phyloP scores from a whole-genome alignment of 2,797 vertebrate genomes.

The Notamacropus eugenii region DNA sequence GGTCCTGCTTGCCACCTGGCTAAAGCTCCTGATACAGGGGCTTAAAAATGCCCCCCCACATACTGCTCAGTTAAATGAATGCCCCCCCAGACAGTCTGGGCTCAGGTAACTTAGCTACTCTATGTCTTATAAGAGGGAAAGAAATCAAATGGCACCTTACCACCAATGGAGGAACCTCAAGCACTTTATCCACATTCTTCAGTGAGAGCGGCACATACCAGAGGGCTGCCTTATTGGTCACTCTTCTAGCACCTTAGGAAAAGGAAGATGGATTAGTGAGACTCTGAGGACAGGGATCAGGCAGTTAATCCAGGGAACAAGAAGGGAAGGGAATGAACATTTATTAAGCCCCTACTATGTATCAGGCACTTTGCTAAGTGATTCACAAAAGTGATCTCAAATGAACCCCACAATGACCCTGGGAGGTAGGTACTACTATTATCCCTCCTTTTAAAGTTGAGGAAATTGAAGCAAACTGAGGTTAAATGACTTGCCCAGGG shows the following conservation, averaged over 20 bases:
- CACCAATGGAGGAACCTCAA: slow-evolving; percentile 94
- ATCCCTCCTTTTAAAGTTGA: neutral
- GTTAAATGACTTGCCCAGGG: neutral
- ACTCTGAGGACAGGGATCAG: rapidly evolving
- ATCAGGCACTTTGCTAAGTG: neutral
- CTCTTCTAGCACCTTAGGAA: slow-evolving; percentile 90
- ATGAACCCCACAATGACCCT: neutral
- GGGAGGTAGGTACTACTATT: neutral
- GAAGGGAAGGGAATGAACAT: neutral
- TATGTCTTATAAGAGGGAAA: neutral
- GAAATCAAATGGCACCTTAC: slow-evolving; percentile 80
- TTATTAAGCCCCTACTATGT: neutral
- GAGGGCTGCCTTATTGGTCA: slow-evolving; percentile 94
- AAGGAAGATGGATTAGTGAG: slow-evolving; percentile 1
- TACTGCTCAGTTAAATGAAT: neutral
- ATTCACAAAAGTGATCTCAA: neutral
- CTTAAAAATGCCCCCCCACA: neutral
- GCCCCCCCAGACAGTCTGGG: neutral
- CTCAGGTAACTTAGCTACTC: neutral
- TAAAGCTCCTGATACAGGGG: neutral
- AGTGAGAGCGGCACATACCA: slow-evolving; percentile 97
- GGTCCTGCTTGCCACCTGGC: neutral
- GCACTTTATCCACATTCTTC: slow-evolving; percentile 92
- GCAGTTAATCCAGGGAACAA: neutral
- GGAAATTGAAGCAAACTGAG: neutral